Base-by-base conservation (phyloP, 1,140 invertebrate species). In the Pseudomyrmex cubaensis region DNA sequence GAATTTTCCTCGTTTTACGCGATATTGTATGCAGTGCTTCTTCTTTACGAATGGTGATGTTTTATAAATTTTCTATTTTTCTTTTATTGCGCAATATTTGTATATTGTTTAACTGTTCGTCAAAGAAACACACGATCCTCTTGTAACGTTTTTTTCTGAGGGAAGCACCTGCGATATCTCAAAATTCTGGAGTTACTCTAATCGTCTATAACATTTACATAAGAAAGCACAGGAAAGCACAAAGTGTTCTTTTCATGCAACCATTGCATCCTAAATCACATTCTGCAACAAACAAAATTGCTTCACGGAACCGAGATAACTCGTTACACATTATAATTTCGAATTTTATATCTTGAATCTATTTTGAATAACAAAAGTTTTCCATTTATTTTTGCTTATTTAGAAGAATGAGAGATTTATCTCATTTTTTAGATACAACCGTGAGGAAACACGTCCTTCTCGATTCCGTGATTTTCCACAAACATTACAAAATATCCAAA, bases 171-270 rank as follows among this genome's bases (percentile, higher is more conserved):
- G 76, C 66, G 50, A 48, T 48, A 70, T 56, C 54, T 78, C 52
- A 57, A 78, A 20, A 78, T 48, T 78, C 76, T 80, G 46, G 20
- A 52, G 44, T 66, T 78, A 78, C 44, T 72, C 56, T 80, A 80
- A 80, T 80, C 56, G 22, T 12, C 17, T 59, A 66, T 78, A 78
- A 80, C 76, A 70, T 72, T 59, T 72, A 35, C 35, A 35, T 35
- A 80, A 70, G 35, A 54, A 87, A 85, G 82, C 87, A 85, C 87
- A 87, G 70, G 85, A 57, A 87, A 88, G 82, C 85, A 76, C 57
- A 74, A 62, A 70, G 70, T 78, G 70, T 87, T 74, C 48, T 66
- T 72, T 54, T 76, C 87, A 85, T 88, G 85, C 87, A 88, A 78
- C 48, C 70, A 75, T 75, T 61, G 59, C 70, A 56, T 63, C 57